Evolutionary conservation across 2,888 invertebrate species (phyloP), one percentile per base, ranked within the genome.

Genomic region (Platynereis dumerilii): DNA sequence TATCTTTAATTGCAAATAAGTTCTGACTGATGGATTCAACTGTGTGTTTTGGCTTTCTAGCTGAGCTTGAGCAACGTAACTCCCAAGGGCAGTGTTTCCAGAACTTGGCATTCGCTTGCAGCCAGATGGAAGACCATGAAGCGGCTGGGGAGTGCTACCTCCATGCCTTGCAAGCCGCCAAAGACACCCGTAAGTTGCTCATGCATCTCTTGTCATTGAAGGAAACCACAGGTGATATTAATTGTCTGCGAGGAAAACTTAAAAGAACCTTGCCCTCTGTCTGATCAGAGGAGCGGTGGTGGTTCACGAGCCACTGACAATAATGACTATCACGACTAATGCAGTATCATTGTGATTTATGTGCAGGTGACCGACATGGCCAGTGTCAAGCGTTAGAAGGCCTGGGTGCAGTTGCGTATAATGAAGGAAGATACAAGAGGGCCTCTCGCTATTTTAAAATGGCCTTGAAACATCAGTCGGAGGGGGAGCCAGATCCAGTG

Each of bases 61-160:
- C 68, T 59, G 55, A 57, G 28, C 44, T 61, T 10, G 67, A 70
- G 12, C 72, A 74, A 59, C 69, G 79, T 12, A 74, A 68, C 58
- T 69, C 74, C 24, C 79, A 81, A 62, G 79, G 80, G 15, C 80
- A 81, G 60, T 80, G 80, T 68, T 81, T 76, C 65, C 73, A 72
- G 22, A 80, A 80, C 66, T 63, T 79, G 60, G 81, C 79, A 0
- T 80, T 72, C 71, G 79, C 80, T 15, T 74, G 74, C 67, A 78
- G 76, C 64, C 80, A 79, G 70, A 59, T 76, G 0, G 73, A 72
- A 7, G 69, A 78, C 54, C 58, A 72, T 20, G 69, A 76, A 7
- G 64, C 60, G 10, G 78, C 80, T n/a, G 75, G 74, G 34, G 74
- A 77, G 54, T 72, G 72, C 27, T 81, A 77, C 59, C 69, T 75